These are phyloP conservation scores for Bolinopsis microptera DNA, from an alignment of 37 sponge, comb jelly and placozoan genomes.

Conservation along the genomic window DNA sequence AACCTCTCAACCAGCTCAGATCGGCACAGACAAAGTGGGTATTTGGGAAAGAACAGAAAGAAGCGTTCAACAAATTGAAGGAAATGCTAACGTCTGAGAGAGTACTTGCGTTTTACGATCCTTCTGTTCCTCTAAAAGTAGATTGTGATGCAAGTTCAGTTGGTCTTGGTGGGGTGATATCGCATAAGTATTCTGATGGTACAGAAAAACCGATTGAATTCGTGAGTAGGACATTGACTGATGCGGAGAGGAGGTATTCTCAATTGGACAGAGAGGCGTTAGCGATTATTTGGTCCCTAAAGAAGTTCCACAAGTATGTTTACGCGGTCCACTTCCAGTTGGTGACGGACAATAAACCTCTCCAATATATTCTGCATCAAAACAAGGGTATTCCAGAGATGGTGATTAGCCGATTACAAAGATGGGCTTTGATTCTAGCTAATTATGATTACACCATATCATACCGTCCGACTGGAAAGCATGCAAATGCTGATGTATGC, in stretches of 20 bases:
- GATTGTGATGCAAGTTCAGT: constrained; percentile 68
- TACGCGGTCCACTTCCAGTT: constrained; percentile 69
- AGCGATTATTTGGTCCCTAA: constrained; percentile 66
- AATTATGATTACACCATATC: constrained; percentile 70
- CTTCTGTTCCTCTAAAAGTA: not conserved
- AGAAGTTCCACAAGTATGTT: constrained; percentile 70
- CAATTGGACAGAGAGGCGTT: constrained; percentile 73
- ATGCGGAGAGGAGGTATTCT: constrained; percentile 68
- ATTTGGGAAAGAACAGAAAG: not conserved
- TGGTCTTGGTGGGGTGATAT: constrained; percentile 71
- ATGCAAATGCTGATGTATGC: constrained; percentile 73
- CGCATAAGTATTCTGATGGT: constrained; percentile 68
- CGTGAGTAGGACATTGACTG: constrained; percentile 69
- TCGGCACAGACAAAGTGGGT: not conserved
- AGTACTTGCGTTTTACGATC: constrained; percentile 41
- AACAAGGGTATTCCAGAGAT: not conserved
- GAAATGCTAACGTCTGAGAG: not conserved
- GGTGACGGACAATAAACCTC: constrained; percentile 69
- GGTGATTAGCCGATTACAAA: not conserved
- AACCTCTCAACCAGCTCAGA: constrained; percentile 55
- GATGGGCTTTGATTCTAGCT: constrained; percentile 67
- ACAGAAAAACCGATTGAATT: constrained; percentile 69
- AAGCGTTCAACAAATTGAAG: constrained; percentile 7
- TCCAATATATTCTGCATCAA: not conserved
- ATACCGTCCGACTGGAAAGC: constrained; percentile 68